Percentiles rank a stretch among this genome's conserved stretches.
Conservation (phyloP, 2,797 vertebrate genomes). For the Clarias platycephalus region DNA sequence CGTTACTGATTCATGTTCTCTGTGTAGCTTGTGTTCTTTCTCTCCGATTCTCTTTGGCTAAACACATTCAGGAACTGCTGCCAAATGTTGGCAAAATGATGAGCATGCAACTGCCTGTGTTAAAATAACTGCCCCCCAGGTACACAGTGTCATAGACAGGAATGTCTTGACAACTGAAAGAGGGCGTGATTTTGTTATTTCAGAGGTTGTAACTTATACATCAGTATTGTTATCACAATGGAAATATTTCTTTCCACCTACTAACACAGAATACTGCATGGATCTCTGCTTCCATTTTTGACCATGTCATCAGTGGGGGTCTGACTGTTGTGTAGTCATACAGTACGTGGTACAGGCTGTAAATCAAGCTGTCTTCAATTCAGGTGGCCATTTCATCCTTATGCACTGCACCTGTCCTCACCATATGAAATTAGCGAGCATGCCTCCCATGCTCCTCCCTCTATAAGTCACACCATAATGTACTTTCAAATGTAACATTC, state of each 20-base stretch:
- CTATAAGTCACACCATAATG: neutral
- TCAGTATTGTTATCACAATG: neutral
- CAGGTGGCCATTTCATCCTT: neutral
- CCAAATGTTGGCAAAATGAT: neutral
- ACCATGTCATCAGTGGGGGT: neutral
- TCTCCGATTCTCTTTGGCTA: neutral
- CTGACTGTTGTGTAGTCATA: neutral
- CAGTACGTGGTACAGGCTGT: neutral
- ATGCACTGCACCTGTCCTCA: neutral
- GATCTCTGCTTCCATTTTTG: neutral
- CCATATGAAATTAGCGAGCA: neutral
- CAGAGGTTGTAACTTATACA: neutral
- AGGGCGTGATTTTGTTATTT: constrained; percentile 6
- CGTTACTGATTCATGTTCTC: neutral
- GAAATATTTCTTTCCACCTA: neutral
- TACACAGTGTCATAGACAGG: constrained; percentile 34
- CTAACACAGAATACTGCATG: neutral
- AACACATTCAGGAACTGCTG: neutral
- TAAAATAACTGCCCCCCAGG: constrained; percentile 45
- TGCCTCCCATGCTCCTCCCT: neutral
- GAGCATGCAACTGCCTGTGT: constrained; percentile 38
- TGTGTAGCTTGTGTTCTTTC: neutral
- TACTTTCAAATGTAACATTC: constrained; percentile 28
- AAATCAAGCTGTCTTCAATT: neutral
- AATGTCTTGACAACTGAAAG: constrained; percentile 33